Evolutionary conservation across 2,113 vertebrate genomes (phyloP).

Genomic region (Gracilinanus agilis): DNA sequence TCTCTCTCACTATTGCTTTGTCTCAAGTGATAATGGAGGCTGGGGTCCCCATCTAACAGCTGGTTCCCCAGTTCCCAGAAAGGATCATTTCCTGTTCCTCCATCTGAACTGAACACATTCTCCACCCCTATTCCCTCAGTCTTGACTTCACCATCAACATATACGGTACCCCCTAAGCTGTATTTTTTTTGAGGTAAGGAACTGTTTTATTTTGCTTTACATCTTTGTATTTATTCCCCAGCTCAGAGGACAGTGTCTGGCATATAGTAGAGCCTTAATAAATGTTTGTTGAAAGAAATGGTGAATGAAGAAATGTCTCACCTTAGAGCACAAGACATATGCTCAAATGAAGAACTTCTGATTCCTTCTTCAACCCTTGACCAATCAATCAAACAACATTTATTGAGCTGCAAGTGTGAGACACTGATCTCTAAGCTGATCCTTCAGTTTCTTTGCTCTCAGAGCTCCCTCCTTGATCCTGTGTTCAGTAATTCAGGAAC

Average conservation of each 20-base stretch:
- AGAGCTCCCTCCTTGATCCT: background rate
- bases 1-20: too few species aligned
- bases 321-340: background rate
- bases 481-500: slow-evolving; percentile 17
- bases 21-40: background rate
- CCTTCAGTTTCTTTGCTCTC: background rate
- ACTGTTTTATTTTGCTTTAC: too few species aligned
- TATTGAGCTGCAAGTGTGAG: background rate
- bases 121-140: background rate
- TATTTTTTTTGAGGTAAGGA: too few species aligned
- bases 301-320: background rate
- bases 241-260: background rate
- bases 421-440: background rate
- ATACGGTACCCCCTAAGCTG: background rate
- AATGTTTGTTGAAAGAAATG: background rate
- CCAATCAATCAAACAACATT: background rate
- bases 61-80: background rate
- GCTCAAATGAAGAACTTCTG: background rate
- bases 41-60: background rate
- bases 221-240: background rate
- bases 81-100: background rate
- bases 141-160: background rate
- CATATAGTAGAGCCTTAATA: too few species aligned
- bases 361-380: background rate
- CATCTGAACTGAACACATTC: background rate